Evolutionary conservation across 2,797 vertebrate genomes (phyloP), one percentile per base, ranked within the genome.

Genomic region (Ctenochaetus hawaiiensis): DNA sequence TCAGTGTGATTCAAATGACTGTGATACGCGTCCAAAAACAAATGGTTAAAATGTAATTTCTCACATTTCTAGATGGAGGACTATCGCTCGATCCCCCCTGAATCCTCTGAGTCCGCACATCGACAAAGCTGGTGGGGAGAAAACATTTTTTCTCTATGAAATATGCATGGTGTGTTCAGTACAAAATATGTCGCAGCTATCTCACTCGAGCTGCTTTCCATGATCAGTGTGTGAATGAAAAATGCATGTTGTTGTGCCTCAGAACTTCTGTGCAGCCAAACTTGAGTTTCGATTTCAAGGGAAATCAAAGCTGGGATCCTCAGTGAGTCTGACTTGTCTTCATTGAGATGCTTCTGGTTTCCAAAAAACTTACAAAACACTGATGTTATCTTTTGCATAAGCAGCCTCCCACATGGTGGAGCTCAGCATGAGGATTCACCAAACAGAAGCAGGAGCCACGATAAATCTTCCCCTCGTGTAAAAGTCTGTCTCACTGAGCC

Each of bases 111-210:
- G 83, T 71, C 80, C 1, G 17, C 7, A 65, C 73, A 43, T 64
- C 26, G 58, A 84, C 84, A 85, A 63, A 82, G 82, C 83, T 66
- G 74, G 56, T 72, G 67, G 58, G 53, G 72, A 82, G 81, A 84
- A 88, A 87, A 89, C 69, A 83, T 65, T 83, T 78, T 81, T 79
- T 17, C 3, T 12, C 52, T 44, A 89, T 91, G 71, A 90, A 90
- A 91, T 89, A 89, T 90, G 77, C 71, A 92, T 90, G 90, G 22
- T 81, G 81, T 86, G 57, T 90, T 91, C 83, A 82, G 86, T 77
- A 75, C 63, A 85, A 83, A 90, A 90, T 75, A 66, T 88, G 84
- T 89, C 91, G 80, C 80, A 1, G n/a, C 72, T 63, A 26, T 84
- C 75, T 57, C 30, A 12, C 71, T 70, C 6, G 7, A 80, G 71